Evolutionary conservation across 2,888 invertebrate species (phyloP), one percentile per base, ranked within the genome.

Genomic region (Seladonia tumulorum): DNA sequence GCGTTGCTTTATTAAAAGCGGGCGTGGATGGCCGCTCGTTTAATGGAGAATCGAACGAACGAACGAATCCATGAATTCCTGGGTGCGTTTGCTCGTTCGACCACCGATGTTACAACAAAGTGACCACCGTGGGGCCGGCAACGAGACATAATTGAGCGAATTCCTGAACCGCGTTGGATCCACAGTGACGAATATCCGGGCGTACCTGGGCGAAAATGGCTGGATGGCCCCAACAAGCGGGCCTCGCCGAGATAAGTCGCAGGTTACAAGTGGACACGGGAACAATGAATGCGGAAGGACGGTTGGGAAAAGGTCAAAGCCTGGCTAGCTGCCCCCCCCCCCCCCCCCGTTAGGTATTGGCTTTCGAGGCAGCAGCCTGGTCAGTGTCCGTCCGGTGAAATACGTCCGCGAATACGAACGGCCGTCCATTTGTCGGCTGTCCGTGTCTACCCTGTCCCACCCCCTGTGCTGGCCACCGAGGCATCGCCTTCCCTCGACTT

Each of bases 401-500:
- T 93, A 92, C 91, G 92, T 90, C 86, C 84, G 87, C 89, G 93
- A 92, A 93, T 91, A 93, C 91, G 93, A 92, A 93, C 92, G 93
- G 89, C 86, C 89, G 91, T 92, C 91, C 93, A 94, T 94, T 94
- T 94, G 93, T 94, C 90, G 90, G 84, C 91, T 92, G 94, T 94
- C 94, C 66, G 81, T 84, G 79, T 93, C 83, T 75, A 79, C 80
- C 80, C 73, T 86, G 66, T 79, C 72, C 60, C 83, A 71, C 85
- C 85, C 83, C 76, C 76, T 60, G 29, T 70, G 49, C 63, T 60
- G 39, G 63, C 86, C 81, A 35, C 66, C 82, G 76, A 49, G 76
- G 22, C 60, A 60, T 47, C 76, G 66, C 72, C 76, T 86, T 81
- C 90, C 76, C 81, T 71, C 82, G 22, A 68, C 75, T 71, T 78